phyloP scores from a whole-genome alignment of 2,888 invertebrate species.

The Tribolium freemani region DNA sequence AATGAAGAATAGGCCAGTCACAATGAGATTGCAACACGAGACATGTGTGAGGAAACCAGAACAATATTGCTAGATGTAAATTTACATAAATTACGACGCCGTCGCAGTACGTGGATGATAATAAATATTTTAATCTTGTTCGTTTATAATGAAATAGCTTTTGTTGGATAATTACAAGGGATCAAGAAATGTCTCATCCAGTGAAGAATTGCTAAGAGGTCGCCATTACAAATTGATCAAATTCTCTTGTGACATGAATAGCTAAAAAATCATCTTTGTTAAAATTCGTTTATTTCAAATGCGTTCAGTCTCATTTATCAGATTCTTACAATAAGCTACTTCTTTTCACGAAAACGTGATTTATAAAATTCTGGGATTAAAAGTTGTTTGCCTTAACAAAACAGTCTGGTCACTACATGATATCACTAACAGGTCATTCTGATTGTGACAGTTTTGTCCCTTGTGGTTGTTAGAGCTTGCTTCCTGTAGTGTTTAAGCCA shows the following conservation, averaged over 20 bases:
- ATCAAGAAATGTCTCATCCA: not conserved
- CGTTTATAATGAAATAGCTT: not conserved
- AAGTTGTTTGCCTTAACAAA: slow-evolving; percentile 2
- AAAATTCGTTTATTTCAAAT: slow-evolving; percentile 7
- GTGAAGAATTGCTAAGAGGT: not conserved
- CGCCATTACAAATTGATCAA: not conserved
- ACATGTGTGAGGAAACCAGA: not conserved
- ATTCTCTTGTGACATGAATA: slow-evolving; percentile 10
- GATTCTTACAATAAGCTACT: slow-evolving; percentile 18
- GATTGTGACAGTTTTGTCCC: slow-evolving; percentile 39
- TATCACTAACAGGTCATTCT: slow-evolving; percentile 28
- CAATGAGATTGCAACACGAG: not conserved
- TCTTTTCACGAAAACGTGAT: slow-evolving; percentile 11
- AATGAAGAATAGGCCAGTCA: not conserved
- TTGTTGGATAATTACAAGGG: not conserved
- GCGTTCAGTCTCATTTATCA: slow-evolving; percentile 15
- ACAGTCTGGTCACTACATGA: slow-evolving; percentile 5
- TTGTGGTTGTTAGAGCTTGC: slow-evolving; percentile 28
- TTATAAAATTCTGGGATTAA: slow-evolving; percentile 13
- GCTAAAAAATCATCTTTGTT: not conserved
- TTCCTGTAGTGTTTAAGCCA: not conserved
- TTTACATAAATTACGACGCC: not conserved
- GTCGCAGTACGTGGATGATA: not conserved
- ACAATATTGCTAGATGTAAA: not conserved
- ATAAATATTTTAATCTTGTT: not conserved